Evolutionary conservation across 2,113 vertebrate genomes (phyloP), one percentile per base, ranked within the genome.

Genomic region (Leptobrachium leishanense): DNA sequence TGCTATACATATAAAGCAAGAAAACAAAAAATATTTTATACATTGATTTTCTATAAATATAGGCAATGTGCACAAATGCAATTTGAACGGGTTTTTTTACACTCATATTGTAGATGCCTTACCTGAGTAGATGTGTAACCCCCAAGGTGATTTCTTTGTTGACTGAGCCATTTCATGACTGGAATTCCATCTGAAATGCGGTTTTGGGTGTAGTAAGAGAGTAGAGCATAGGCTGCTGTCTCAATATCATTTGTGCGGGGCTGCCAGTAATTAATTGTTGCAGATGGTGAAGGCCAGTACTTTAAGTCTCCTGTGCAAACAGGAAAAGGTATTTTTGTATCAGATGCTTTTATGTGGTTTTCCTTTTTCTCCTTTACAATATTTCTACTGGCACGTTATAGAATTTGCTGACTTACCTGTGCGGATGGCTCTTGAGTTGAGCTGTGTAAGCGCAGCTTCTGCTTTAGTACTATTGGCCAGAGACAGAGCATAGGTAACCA

Each of bases 71-170:
- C 20, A 31, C 20, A 31, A 31, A 31, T 31, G 20, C 20, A 31
- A 31, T 31, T 31, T 31, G 20, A 31, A 31, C 20, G 20, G 20
- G 20, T 31, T 31, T 31, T 31, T 31, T 31, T 31, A 31, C 20
- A 31, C 20, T 31, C 20, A 31, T 31, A 31, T 31, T 59, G 9
- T 59, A 59, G 55, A 46, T 39, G 2, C 2, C 12, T 43, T 81
- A 73, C 93, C 93, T 94, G 93, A 5, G 93, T 93, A 54, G 91
- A 92, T 9, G 87, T 84, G 57, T 84, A 94, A 13, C 93, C 93
- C 44, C 92, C 93, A 0, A 81, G 63, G 76, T 85, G 76, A 80
- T 87, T 93, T 53, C 90, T 80, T 82, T 91, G 89, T 8, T 82
- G 81, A 81, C 88, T 89, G 62, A 94, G 91, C 92, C 92, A 94